Evolutionary conservation across 2,113 vertebrate genomes (phyloP).

Genomic region (Perognathus longimembris): DNA sequence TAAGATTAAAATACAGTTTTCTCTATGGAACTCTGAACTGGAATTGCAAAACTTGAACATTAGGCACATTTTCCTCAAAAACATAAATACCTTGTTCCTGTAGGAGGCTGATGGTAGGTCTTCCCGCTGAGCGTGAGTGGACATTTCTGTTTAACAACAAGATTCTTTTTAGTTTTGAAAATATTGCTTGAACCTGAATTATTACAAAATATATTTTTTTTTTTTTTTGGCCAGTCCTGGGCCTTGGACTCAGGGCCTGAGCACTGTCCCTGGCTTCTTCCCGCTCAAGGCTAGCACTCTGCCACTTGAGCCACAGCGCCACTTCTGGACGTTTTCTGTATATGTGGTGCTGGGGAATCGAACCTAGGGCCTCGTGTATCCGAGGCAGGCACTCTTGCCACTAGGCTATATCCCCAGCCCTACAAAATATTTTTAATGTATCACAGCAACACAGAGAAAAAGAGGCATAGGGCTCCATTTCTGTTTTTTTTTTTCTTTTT

Average conservation of each 20-base stretch:
- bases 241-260: too few species aligned
- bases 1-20: not conserved
- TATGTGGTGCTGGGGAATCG: too few species aligned
- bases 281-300: too few species aligned
- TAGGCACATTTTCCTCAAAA: not conserved
- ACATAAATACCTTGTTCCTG: slow-evolving; percentile 92
- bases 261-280: too few species aligned
- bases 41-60: not conserved
- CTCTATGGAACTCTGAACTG: not conserved
- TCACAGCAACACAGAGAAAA: slow-evolving; percentile 33
- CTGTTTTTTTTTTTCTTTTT: not conserved
- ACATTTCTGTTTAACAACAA: slow-evolving; percentile 92
- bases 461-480: slow-evolving; percentile 23
- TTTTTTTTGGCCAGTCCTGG: not conserved
- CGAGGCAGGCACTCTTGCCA: too few species aligned
- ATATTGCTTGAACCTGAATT: too few species aligned
- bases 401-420: too few species aligned
- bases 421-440: not conserved
- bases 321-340: too few species aligned
- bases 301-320: too few species aligned
- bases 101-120: slow-evolving; percentile 95
- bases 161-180: slow-evolving; percentile 46
- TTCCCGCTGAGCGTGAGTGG: slow-evolving; percentile 97
- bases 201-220: not conserved
- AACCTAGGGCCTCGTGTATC: too few species aligned